These are phyloP conservation scores for Rhinogobio ventralis DNA, from an alignment of 2,797 vertebrate genomes.

Conservation along the genomic window DNA sequence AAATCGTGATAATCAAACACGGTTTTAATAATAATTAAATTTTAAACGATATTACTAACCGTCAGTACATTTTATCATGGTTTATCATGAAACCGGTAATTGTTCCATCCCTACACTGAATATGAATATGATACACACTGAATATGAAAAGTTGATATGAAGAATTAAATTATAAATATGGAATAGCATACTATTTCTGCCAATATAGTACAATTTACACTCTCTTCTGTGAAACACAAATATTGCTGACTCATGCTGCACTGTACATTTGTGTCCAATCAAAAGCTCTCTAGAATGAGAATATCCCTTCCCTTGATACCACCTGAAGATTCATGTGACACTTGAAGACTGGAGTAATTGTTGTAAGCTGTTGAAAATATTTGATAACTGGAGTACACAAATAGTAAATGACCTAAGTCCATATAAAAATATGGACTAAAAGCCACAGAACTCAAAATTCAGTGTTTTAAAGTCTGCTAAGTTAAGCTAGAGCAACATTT, in stretches of 20 bases:
- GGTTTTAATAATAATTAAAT: too few relatives aligned
- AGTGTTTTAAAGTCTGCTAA: background rate
- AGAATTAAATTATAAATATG: background rate
- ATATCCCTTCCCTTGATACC: too few relatives aligned
- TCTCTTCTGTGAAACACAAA: background rate
- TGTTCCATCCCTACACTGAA: too few relatives aligned
- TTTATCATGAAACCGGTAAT: too few relatives aligned
- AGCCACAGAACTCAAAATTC: background rate
- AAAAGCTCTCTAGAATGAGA: background rate
- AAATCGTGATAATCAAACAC: too few relatives aligned
- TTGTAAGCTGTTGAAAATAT: too few relatives aligned
- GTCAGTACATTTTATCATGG: too few relatives aligned
- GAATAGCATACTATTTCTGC: background rate
- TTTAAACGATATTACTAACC: too few relatives aligned
- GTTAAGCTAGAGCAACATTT: constrained; percentile 6
- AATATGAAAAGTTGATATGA: background rate
- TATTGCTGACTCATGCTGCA: background rate
- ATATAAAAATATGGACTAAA: background rate
- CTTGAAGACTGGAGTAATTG: background rate
- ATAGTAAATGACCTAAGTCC: background rate
- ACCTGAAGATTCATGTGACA: background rate
- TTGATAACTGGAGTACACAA: background rate
- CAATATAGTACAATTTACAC: background rate
- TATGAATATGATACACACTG: background rate
- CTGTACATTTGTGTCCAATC: background rate